Evolutionary conservation across 2,888 invertebrate species (phyloP), one percentile per base, ranked within the genome.

Genomic region (Drosophila paramelanica): DNA sequence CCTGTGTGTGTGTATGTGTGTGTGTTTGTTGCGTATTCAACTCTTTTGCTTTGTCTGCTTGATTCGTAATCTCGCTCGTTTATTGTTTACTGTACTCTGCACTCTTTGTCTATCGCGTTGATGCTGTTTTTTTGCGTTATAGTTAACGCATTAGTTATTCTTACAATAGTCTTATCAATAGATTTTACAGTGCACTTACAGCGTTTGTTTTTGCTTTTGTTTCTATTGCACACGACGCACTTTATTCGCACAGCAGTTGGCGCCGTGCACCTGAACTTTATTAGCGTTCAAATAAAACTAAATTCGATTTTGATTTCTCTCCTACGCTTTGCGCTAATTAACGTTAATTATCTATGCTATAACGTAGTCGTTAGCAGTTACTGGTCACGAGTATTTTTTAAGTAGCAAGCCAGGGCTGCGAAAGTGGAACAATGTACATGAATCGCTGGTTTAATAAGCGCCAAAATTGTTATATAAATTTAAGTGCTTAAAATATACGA

Each of bases 21-120:
- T 39, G 46, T 70, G 55, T 59, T 10, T 62, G 31, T 53, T 45
- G 53, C 49, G 38, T 51, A 52, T 60, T 71, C 50, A 88, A 88
- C 89, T 84, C 81, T 86, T 84, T 75, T 70, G 86, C 83, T 88
- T 88, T 88, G 78, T 87, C 71, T 79, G 58, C 59, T 71, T 43
- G 53, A 43, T 64, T 69, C 69, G 64, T 80, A 69, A 67, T 75
- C 81, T 80, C 73, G 60, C 61, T 81, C 67, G 43, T 50, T 72
- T 80, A 14, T 82, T 80, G 69, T 81, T 84, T 81, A 67, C 64
- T 77, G 75, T 69, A 77, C 70, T 77, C 60, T 65, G 67, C 47
- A 69, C 69, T 69, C 87, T 77, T 89, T 87, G 88, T 87, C 85
- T 84, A 75, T 67, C 57, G 52, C 46, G 49, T 14, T 36, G 50